Conservation (phyloP, 2,888 invertebrate genomes). For the Petrolisthes cinctipes region DNA sequence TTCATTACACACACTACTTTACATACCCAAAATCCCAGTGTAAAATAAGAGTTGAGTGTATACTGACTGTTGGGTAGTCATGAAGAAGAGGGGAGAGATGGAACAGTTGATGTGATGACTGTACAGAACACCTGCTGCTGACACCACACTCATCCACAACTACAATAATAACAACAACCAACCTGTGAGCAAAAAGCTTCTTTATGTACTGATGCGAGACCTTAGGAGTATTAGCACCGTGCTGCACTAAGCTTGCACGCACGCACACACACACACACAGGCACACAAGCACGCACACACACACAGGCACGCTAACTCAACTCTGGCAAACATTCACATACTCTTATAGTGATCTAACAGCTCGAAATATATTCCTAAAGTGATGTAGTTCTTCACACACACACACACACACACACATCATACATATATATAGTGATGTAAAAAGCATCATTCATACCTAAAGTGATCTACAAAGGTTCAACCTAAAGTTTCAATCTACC, state of each 20-base stretch:
- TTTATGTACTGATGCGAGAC: slow-evolving; percentile 29
- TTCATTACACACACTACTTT: too few relatives aligned
- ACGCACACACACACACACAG: background rate
- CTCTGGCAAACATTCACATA: background rate
- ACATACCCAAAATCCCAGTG: too few relatives aligned
- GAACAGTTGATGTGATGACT: too few relatives aligned
- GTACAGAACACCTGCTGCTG: too few relatives aligned
- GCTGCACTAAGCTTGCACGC: background rate
- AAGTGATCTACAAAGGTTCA: too few relatives aligned
- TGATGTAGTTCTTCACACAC: background rate
- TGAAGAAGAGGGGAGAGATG: too few relatives aligned
- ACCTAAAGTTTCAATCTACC: too few relatives aligned
- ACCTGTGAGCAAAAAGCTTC: slow-evolving; percentile 25
- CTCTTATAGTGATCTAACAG: background rate
- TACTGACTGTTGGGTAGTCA: too few relatives aligned
- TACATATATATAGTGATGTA: background rate
- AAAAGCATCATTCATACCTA: background rate
- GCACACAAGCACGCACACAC: background rate
- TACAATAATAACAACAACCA: slow-evolving; percentile 23
- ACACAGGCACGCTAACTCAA: background rate
- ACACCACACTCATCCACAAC: background rate
- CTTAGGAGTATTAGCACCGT: slow-evolving; percentile 40
- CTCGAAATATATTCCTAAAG: background rate
- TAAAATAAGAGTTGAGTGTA: too few relatives aligned
- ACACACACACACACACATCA: background rate